A percentile compares a stretch with the other conserved stretches of the same genome.
Conservation (phyloP, 2,113 vertebrate genomes). For the Eurypyga helias region DNA sequence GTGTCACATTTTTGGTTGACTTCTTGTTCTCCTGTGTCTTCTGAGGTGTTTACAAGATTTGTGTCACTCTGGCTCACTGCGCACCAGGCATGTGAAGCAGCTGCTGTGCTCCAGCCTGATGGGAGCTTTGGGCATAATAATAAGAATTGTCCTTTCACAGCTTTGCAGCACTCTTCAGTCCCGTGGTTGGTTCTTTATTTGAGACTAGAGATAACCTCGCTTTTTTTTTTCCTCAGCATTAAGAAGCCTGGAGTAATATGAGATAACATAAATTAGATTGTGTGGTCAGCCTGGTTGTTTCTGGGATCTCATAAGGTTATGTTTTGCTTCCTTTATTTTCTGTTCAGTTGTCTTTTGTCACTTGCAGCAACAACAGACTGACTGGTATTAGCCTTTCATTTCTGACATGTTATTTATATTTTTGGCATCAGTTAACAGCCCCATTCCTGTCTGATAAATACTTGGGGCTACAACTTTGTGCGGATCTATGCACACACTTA, state of each 20-base stretch:
- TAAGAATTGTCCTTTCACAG: not conserved
- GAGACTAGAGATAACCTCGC: not conserved
- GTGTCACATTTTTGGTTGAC: not conserved
- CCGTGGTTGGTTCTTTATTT: not conserved
- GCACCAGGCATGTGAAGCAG: not conserved
- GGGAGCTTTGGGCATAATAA: not conserved
- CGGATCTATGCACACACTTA: not conserved
- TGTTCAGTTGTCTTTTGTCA: not conserved
- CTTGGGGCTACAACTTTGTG: not conserved
- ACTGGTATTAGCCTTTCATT: not conserved
- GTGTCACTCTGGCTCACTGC: not conserved
- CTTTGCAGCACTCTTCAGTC: not conserved
- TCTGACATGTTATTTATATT: not conserved
- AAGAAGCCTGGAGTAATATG: not conserved
- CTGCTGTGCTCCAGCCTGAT: not conserved
- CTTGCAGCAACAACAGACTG: not conserved
- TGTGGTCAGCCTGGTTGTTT: not conserved
- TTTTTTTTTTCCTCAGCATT: not conserved
- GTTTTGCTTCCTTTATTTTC: not conserved
- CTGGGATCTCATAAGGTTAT: not conserved
- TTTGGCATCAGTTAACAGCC: not conserved
- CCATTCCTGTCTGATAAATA: not conserved
- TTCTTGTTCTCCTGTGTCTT: not conserved
- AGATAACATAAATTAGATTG: not conserved
- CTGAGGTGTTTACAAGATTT: slow-evolving; percentile 18